Evolutionary conservation across 2,888 invertebrate species (phyloP), one percentile per base, ranked within the genome.

Genomic region (Euzophera pinguis): DNA sequence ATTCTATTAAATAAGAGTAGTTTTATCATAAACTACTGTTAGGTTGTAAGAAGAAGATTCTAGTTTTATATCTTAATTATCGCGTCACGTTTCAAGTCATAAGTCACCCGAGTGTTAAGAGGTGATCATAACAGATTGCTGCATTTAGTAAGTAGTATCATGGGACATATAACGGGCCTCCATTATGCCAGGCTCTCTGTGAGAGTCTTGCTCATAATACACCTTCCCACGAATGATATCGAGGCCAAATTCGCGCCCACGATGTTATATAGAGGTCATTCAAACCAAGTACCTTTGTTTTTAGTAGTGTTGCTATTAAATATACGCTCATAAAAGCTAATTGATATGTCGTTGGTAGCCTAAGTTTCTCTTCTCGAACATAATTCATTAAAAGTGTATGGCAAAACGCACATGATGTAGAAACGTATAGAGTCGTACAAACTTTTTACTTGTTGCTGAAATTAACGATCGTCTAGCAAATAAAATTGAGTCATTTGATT

Each of bases 201-300:
- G 53, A 65, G 63, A 68, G 60, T 65, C 66, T 57, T 62, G 64
- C 59, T 65, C 64, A 62, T 71, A 67, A 65, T 64, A 61, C 57
- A 60, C 54, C 82, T 82, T 82, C 81, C 80, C 81, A 82, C 81
- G 80, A 75, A 76, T 76, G 73, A 78, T 75, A 78, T 76, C 75
- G 79, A 75, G 81, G 81, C 64, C 78, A 62, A 61, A 56, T 45
- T 66, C 59, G 65, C 68, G 67, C 65, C 65, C 61, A 67, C 63
- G 47, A 64, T 47, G 54, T 47, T 27, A 47, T 57, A 61, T 63
- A 59, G 61, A 67, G 67, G 67, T 62, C 63, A 50, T 51, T 22
- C n/a, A n/a, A n/a, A 37, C 32, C 32, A 47, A 48, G 47, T 34
- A 38, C 6, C 10, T 38, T 13, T 39, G 12, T 27, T 39, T 29